Percentiles rank a stretch among this genome's conserved stretches.
Conservation (phyloP, 2,797 vertebrate genomes). For the Enteromius argenteus region DNA sequence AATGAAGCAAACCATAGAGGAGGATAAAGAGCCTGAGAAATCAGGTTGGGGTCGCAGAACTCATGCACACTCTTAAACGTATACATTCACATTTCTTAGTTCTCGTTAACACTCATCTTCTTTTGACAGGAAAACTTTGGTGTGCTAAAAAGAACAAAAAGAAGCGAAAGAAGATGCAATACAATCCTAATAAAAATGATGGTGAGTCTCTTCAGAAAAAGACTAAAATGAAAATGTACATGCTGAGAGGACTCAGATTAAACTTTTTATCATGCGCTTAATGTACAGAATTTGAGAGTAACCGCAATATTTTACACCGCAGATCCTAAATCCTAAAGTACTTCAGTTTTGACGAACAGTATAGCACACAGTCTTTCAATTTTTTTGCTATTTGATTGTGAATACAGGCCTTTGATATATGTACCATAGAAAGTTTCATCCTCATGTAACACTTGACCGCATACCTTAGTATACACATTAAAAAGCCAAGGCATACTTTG, state of each 20-base stretch:
- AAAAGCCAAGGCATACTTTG: background rate
- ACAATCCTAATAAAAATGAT: constrained; percentile 92
- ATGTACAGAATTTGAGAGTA: background rate
- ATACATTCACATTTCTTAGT: background rate
- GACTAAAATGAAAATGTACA: background rate
- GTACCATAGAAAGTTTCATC: background rate
- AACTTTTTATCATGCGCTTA: background rate
- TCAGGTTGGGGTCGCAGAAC: constrained; percentile 69
- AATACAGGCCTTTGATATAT: background rate
- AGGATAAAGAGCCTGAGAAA: constrained; percentile 87
- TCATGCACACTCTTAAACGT: background rate
- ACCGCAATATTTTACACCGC: background rate
- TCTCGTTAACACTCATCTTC: background rate
- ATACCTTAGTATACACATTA: background rate
- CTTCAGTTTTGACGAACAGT: background rate
- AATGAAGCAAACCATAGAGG: constrained; percentile 92
- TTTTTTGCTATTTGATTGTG: background rate
- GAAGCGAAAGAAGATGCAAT: constrained; percentile 94
- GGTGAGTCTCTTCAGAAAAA: constrained; percentile 74
- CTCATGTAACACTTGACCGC: background rate
- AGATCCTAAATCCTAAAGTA: background rate
- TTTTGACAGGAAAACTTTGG: constrained; percentile 91
- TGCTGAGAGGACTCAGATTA: background rate
- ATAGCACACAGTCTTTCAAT: background rate
- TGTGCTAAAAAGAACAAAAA: constrained; percentile 99